Evolutionary conservation across 2,797 vertebrate species (phyloP).

Genomic region (Phalanger gymnotis): DNA sequence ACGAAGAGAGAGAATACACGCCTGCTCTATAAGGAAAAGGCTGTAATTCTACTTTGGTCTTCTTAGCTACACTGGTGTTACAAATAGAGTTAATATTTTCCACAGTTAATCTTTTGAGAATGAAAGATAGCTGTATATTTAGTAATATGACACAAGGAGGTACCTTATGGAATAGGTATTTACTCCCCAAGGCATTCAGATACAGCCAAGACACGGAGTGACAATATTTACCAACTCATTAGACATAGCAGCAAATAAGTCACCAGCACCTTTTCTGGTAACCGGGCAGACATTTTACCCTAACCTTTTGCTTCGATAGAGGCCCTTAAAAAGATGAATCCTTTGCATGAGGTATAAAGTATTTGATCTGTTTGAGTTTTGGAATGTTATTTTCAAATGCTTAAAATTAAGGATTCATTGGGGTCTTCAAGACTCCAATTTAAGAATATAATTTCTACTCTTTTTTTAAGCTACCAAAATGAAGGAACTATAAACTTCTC

Average conservation of each 20-base stretch:
- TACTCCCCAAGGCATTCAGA: slow-evolving; percentile 36
- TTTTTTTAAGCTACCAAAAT: slow-evolving; percentile 43
- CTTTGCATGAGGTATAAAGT: slow-evolving; percentile 12
- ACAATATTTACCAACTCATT: slow-evolving; percentile 71
- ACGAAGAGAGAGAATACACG: background rate
- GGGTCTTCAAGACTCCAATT: slow-evolving; percentile 49
- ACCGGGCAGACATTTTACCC: slow-evolving; percentile 40
- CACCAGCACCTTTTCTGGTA: background rate
- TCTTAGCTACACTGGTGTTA: background rate
- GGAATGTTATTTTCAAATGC: slow-evolving; percentile 22
- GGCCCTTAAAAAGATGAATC: slow-evolving; percentile 53
- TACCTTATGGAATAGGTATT: background rate
- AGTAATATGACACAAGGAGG: background rate
- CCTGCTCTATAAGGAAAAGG: background rate
- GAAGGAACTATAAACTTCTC: slow-evolving; percentile 51
- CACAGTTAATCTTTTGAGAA: slow-evolving; percentile 5
- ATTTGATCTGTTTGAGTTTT: slow-evolving; percentile 9
- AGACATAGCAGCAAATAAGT: slow-evolving; percentile 17
- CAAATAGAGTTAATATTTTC: background rate
- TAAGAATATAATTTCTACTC: slow-evolving; percentile 18
- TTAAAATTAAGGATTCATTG: slow-evolving; percentile 41
- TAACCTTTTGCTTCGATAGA: slow-evolving; percentile 23
- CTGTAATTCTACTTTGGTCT: background rate
- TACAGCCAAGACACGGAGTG: slow-evolving; percentile 46
- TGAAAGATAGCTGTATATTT: background rate